These are phyloP conservation scores for Danio aesculapii DNA, from an alignment of 2,797 vertebrate genomes.

Conservation along the genomic window DNA sequence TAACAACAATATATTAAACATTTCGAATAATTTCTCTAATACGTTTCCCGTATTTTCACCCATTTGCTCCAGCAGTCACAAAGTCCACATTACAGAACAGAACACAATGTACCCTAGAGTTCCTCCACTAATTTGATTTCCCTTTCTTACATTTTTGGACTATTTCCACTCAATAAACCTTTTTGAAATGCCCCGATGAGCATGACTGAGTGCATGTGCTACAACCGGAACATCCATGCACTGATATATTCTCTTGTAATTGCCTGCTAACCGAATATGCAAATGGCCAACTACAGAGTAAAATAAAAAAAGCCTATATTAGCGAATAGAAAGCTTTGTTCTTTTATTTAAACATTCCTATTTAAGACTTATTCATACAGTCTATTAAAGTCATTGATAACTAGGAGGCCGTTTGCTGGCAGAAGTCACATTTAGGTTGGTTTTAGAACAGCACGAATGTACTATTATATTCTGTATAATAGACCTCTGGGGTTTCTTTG, in stretches of 20 bases:
- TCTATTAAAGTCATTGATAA: constrained; percentile 38
- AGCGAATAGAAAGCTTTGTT: background rate
- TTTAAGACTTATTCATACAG: constrained; percentile 15
- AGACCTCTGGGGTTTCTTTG: constrained; percentile 45
- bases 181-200: background rate
- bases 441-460: constrained; percentile 38
- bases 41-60: too few relatives aligned
- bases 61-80: too few relatives aligned
- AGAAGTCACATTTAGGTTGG: constrained; percentile 34
- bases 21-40: too few relatives aligned
- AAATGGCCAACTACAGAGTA: background rate
- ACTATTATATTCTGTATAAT: constrained; percentile 50
- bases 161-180: background rate
- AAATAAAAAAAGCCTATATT: background rate
- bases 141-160: background rate
- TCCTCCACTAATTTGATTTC: background rate
- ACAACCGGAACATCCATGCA: background rate
- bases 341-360: constrained; percentile 9
- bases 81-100: background rate
- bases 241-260: background rate
- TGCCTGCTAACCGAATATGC: background rate
- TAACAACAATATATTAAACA: too few relatives aligned
- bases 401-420: constrained; percentile 8
- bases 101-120: background rate
- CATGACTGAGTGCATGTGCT: too few relatives aligned